Percentiles rank a stretch among this genome's conserved stretches.
Conservation (phyloP, 2,888 invertebrate species). For the Drosophila picticornis region DNA sequence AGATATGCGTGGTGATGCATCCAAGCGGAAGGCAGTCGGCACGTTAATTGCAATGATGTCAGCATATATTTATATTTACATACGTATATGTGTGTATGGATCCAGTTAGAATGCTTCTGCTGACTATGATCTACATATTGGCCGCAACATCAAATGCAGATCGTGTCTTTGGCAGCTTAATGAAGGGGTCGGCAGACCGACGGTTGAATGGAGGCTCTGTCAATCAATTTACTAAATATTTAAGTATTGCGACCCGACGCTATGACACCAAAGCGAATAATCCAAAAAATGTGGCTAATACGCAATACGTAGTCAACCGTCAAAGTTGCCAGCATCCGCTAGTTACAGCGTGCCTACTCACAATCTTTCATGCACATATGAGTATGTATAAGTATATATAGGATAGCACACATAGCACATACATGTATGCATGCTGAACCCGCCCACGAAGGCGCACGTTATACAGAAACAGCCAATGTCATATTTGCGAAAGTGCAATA, state of each 20-base stretch:
- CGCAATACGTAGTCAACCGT: slow-evolving; percentile 42
- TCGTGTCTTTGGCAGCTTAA: neutral
- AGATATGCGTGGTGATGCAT: slow-evolving; percentile 45
- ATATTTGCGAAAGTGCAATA: slow-evolving; percentile 83
- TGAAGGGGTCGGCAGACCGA: slow-evolving; percentile 3
- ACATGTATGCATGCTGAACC: slow-evolving; percentile 9
- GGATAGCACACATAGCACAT: neutral
- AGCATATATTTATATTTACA: slow-evolving; percentile 28
- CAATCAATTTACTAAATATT: slow-evolving; percentile 68
- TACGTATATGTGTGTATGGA: neutral
- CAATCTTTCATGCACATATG: neutral
- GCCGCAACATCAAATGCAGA: neutral
- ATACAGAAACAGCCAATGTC: slow-evolving; percentile 62
- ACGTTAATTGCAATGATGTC: slow-evolving; percentile 48
- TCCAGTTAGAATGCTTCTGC: slow-evolving; percentile 2
- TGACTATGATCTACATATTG: slow-evolving; percentile 27
- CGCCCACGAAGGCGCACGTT: slow-evolving; percentile 11
- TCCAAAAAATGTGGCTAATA: slow-evolving; percentile 61
- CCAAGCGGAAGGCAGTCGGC: slow-evolving; percentile 44
- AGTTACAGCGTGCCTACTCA: slow-evolving; percentile 2
- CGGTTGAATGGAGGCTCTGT: slow-evolving; percentile 31
- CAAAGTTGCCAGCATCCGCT: slow-evolving; percentile 10
- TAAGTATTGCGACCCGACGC: slow-evolving; percentile 30
- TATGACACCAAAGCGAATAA: slow-evolving; percentile 21
- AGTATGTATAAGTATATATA: slow-evolving; percentile 2